phyloP scores from a whole-genome alignment of 2,113 vertebrate genomes.

The Lathamus discolor region DNA sequence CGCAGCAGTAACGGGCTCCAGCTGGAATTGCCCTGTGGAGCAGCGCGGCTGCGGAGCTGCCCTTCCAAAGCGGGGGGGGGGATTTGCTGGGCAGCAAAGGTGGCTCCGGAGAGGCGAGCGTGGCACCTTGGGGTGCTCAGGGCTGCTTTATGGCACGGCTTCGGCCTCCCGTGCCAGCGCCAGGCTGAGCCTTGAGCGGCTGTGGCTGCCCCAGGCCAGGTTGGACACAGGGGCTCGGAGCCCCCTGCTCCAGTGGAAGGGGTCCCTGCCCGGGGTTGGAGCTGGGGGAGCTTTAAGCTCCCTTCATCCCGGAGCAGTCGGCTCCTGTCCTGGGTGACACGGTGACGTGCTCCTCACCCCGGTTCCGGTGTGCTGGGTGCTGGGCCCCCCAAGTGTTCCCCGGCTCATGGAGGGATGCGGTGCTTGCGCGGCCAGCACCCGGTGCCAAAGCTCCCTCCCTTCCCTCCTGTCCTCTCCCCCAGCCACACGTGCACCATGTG shows the following conservation, averaged over 20 bases:
- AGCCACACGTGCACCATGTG: slow-evolving; percentile 89
- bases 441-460: not conserved
- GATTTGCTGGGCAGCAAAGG: not conserved
- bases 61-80: not conserved
- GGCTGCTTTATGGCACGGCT: fast-evolving
- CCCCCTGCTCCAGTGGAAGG: not conserved
- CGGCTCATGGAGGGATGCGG: fast-evolving
- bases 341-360: fast-evolving
- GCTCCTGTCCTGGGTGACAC: not conserved
- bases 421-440: fast-evolving
- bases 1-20: not conserved
- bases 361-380: fast-evolving
- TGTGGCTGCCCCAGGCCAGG: not conserved
- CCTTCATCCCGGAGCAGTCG: not conserved
- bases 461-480: not conserved
- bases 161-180: not conserved
- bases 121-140: not conserved
- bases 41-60: not conserved
- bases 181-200: not conserved
- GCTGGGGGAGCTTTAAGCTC: not conserved
- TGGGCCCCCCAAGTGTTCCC: not conserved
- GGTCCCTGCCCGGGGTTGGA: not conserved
- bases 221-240: not conserved
- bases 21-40: not conserved
- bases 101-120: fast-evolving